Evolutionary conservation across 2,113 vertebrate species (phyloP).

Genomic region (Motacilla tschutschensis): DNA sequence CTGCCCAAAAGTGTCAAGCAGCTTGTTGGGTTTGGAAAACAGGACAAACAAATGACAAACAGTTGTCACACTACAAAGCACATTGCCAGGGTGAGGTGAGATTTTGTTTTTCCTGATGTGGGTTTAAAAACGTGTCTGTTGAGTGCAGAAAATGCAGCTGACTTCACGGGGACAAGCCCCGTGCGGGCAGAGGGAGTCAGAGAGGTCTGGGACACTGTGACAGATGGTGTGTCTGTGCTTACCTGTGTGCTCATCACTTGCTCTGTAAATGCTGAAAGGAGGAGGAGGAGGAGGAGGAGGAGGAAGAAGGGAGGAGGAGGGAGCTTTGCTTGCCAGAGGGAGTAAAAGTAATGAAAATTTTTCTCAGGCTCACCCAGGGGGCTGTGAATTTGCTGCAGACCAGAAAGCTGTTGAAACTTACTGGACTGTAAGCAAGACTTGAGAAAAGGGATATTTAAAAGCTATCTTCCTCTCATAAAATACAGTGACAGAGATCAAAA

Average conservation of each 20-base stretch:
- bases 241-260: not conserved
- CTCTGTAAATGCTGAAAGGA: not conserved
- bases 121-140: not conserved
- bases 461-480: not conserved
- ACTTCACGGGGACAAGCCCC: rapidly evolving
- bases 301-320: not conserved
- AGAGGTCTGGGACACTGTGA: not conserved
- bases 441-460: slow-evolving; percentile 7
- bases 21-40: not conserved
- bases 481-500: not conserved
- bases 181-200: not conserved
- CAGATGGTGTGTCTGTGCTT: slow-evolving; percentile 1
- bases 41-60: not conserved
- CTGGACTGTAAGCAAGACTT: not conserved
- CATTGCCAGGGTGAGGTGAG: not conserved
- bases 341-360: not conserved
- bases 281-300: not conserved
- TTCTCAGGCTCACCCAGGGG: not conserved
- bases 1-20: not conserved
- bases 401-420: not conserved
- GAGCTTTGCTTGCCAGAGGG: not conserved
- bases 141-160: not conserved
- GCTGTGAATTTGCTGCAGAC: not conserved
- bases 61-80: not conserved
- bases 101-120: not conserved